Base-by-base conservation (phyloP, 2,888 invertebrate species). In the Cremastobaeus sp. region DNA sequence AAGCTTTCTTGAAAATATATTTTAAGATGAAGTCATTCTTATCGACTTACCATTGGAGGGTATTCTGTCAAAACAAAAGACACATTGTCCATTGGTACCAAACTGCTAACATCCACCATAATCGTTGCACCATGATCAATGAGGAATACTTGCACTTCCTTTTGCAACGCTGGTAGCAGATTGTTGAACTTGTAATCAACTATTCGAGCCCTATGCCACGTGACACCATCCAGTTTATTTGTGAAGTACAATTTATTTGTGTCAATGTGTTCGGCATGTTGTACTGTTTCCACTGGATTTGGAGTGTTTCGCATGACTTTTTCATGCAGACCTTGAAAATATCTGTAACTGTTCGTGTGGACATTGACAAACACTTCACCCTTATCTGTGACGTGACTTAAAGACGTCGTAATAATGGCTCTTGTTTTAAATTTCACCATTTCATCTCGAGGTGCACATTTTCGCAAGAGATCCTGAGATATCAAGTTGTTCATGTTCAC, bases 91-190 rank as follows among this genome's bases (percentile, higher is more conserved):
- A 92, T 82, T 0, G 89, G 86, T 1, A 85, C 57, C 3, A 86
- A 90, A 84, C 55, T 88, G 79, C 79, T 87, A 75, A n/a, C n/a
- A n/a, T n/a, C n/a, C n/a, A 90, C 88, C 0, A 85, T 85, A 2
- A 81, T 70, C 3, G 88, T 88, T 15, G 88, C 85, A 0, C 92
- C 92, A 72, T 88, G 87, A 78, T 92, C 92, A 8, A 92, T 88
- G 68, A 89, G 89, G 60, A 89, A 89, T 2, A 91, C 88, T 71
- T 89, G 88, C 0, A 89, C 88, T 34, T 88, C 83, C 35, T 88
- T 85, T 2, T 34, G 11, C 25, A 3, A 9, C 11, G 18, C 3
- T n/a, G 14, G 8, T 4, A 25, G 8, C 18, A 3, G 86, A 80
- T 78, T 59, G 1, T n/a, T 11, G 6, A 48, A 57, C n/a, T 28